Evolutionary conservation across 30 jellyfish, hydroid and myxozoan species (phyloP).

Genomic region (Aurelia coerulea): DNA sequence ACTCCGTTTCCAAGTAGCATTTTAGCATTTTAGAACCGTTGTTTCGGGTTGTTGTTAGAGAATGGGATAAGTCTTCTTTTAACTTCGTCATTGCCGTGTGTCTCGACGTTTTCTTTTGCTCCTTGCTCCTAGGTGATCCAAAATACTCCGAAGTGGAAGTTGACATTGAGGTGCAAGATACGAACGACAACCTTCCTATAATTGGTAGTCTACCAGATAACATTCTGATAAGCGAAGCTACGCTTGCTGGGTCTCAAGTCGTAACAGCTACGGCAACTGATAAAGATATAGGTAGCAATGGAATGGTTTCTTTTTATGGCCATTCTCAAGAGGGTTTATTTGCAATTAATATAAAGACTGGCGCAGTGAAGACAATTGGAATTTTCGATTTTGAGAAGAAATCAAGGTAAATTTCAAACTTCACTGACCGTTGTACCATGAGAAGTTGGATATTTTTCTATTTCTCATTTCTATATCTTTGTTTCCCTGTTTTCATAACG

Average conservation of each 20-base stretch:
- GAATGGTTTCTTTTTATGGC: slow-evolving; percentile 49
- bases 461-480: too few species aligned
- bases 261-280: slow-evolving; percentile 79
- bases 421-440: too few species aligned
- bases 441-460: too few species aligned
- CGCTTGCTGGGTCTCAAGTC: slow-evolving; percentile 68
- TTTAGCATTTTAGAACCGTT: too few species aligned
- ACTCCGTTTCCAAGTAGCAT: too few species aligned
- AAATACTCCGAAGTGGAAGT: slow-evolving; percentile 59
- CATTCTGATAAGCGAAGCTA: slow-evolving; percentile 82
- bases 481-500: too few species aligned
- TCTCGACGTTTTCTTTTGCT: too few species aligned
- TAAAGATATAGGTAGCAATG: slow-evolving; percentile 68
- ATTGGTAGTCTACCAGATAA: slow-evolving; percentile 33
- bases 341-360: slow-evolving; percentile 62
- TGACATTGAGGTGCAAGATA: slow-evolving; percentile 62
- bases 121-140: slow-evolving; percentile 50
- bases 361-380: slow-evolving; percentile 64
- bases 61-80: too few species aligned
- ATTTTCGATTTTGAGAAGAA: slow-evolving; percentile 62
- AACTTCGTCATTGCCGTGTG: too few species aligned
- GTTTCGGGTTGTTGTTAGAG: too few species aligned
- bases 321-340: slow-evolving; percentile 48
- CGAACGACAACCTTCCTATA: slow-evolving; percentile 82
- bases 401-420: slow-evolving; percentile 32